phyloP scores from a whole-genome alignment of 2,113 vertebrate species.

The Tupaia tana region DNA sequence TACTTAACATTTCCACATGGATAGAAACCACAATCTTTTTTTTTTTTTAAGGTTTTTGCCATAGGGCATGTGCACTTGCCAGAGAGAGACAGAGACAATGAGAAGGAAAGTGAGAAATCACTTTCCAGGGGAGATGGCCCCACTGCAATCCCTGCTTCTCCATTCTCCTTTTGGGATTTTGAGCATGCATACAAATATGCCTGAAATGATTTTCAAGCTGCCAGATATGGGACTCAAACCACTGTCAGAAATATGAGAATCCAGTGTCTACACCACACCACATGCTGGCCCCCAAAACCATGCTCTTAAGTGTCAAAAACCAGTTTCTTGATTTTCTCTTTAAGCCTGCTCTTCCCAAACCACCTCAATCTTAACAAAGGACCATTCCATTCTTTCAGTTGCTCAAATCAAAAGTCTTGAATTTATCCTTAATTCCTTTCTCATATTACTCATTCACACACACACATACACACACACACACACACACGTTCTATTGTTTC shows the following conservation, averaged over 20 bases:
- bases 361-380: background rate
- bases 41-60: too few species aligned
- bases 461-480: background rate
- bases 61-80: too few species aligned
- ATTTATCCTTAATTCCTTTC: slow-evolving; percentile 21
- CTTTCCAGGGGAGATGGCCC: too few species aligned
- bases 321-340: background rate
- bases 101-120: too few species aligned
- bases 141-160: too few species aligned
- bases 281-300: background rate
- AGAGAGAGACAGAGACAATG: too few species aligned
- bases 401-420: background rate
- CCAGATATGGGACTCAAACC: too few species aligned
- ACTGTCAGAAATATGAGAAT: too few species aligned
- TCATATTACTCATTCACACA: background rate
- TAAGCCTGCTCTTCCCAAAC: background rate
- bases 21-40: background rate
- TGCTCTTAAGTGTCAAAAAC: slow-evolving; percentile 6
- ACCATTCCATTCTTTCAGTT: background rate
- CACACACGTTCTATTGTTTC: background rate
- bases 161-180: too few species aligned
- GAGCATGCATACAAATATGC: too few species aligned
- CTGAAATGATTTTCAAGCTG: too few species aligned
- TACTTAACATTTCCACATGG: background rate
- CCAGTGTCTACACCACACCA: too few species aligned